Conservation (phyloP, 1,140 invertebrate genomes). For the Aleiodes sp. region DNA sequence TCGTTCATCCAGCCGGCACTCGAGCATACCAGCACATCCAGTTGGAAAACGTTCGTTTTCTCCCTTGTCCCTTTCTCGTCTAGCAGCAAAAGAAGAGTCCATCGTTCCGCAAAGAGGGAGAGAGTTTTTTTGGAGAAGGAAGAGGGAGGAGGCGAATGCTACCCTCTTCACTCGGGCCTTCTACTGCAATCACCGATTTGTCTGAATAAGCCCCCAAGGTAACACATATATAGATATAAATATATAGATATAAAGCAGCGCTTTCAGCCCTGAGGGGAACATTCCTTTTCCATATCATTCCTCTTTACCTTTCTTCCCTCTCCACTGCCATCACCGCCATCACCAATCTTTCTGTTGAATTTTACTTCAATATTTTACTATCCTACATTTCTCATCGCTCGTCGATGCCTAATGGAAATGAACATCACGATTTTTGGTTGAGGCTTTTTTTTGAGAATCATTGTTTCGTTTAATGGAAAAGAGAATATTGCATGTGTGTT, state of each 20-base stretch:
- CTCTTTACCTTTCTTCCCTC: too few species aligned
- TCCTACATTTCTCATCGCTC: slow-evolving; percentile 52
- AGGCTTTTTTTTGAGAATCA: background rate
- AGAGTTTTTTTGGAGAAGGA: slow-evolving; percentile 66
- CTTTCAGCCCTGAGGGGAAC: slow-evolving; percentile 61
- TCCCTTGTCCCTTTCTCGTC: slow-evolving; percentile 13
- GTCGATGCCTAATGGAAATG: slow-evolving; percentile 56
- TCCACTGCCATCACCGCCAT: too few species aligned
- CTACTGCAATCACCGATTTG: slow-evolving; percentile 62
- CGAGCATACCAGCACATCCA: slow-evolving; percentile 2
- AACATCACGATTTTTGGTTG: too few species aligned
- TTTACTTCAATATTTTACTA: slow-evolving; percentile 27
- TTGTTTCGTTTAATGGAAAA: background rate
- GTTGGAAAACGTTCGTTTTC: background rate
- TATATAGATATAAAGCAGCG: slow-evolving; percentile 60
- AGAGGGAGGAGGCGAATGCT: slow-evolving; percentile 54
- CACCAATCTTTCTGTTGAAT: slow-evolving; percentile 19
- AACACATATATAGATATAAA: background rate
- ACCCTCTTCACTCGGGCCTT: slow-evolving; percentile 40
- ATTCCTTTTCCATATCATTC: slow-evolving; percentile 49
- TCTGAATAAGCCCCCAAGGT: slow-evolving; percentile 62
- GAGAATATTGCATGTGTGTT: too few species aligned
- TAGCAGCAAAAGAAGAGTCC: slow-evolving; percentile 22
- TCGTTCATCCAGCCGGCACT: slow-evolving; percentile 11
- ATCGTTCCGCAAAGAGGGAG: slow-evolving; percentile 51